These are phyloP conservation scores for Sylvietta virens DNA, from an alignment of 2,113 vertebrate genomes.

Conservation along the genomic window DNA sequence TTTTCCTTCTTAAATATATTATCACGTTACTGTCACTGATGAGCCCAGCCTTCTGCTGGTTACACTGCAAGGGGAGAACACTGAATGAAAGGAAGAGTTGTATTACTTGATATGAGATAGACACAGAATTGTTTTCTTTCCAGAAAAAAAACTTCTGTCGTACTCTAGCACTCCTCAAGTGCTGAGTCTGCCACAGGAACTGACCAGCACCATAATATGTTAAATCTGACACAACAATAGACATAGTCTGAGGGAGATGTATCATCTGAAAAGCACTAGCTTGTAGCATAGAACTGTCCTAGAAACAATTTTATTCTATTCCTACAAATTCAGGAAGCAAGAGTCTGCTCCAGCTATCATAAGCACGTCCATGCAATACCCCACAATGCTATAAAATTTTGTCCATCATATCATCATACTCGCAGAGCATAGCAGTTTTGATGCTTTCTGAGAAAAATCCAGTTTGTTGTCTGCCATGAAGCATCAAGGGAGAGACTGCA, in stretches of 20 bases:
- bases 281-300: background rate
- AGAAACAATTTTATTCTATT: background rate
- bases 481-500: background rate
- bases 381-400: background rate
- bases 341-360: background rate
- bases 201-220: background rate
- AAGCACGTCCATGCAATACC: background rate
- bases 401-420: background rate
- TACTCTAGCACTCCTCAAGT: background rate
- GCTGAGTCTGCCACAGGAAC: background rate
- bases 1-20: background rate
- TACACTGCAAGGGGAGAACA: background rate
- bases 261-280: background rate
- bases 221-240: background rate
- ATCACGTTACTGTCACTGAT: background rate
- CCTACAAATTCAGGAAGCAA: background rate
- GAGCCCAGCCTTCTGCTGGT: background rate
- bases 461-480: background rate
- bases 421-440: background rate
- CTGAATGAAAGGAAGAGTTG: background rate
- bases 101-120: accelerated
- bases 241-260: background rate
- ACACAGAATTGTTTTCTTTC: background rate
- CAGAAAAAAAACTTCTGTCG: background rate
- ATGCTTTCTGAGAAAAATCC: background rate